These are phyloP conservation scores for Mirounga angustirostris DNA, from an alignment of 2,113 vertebrate species.

Conservation along the genomic window DNA sequence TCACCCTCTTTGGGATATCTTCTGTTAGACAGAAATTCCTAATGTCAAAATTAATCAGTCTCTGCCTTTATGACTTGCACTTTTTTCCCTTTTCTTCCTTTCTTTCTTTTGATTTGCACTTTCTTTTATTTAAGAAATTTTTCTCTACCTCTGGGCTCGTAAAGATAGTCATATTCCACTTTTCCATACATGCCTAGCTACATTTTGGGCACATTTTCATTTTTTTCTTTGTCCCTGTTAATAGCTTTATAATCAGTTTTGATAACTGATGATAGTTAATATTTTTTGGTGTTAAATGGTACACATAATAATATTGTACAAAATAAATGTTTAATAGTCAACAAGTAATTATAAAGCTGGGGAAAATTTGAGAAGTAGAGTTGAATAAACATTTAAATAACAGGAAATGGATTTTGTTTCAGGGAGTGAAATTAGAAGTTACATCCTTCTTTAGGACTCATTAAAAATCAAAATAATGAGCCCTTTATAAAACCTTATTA, in stretches of 20 bases:
- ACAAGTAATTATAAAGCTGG: background rate
- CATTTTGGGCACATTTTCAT: background rate
- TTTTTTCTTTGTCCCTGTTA: conserved; percentile 33
- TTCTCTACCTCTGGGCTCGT: background rate
- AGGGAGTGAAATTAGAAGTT: background rate
- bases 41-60: background rate
- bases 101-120: background rate
- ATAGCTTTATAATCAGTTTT: conserved; percentile 48
- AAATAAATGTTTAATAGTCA: conserved; percentile 38
- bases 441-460: background rate
- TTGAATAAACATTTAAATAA: conserved; percentile 28
- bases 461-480: conserved; percentile 49
- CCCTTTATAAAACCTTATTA: background rate
- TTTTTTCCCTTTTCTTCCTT: background rate
- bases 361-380: background rate
- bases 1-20: background rate
- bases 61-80: background rate
- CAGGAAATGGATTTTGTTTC: conserved; percentile 44
- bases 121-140: background rate
- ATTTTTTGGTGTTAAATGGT: conserved; percentile 9
- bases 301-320: background rate
- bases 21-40: conserved; percentile 10
- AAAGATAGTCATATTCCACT: background rate
- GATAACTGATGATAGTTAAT: background rate
- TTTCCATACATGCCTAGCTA: background rate